Evolutionary conservation across 1,140 invertebrate genomes (phyloP).

Genomic region (Camponotus vicinus): DNA sequence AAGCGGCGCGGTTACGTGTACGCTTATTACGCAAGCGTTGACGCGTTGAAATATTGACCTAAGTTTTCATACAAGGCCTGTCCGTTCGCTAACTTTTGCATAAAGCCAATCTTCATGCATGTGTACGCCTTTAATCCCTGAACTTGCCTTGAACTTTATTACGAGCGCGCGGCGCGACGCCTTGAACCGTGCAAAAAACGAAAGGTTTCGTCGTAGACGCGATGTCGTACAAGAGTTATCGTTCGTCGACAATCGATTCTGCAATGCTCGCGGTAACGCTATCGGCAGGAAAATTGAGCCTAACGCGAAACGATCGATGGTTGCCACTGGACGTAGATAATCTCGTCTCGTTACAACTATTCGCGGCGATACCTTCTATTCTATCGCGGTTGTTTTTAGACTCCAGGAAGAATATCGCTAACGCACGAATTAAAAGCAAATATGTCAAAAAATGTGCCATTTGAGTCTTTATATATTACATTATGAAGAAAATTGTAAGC

Average conservation of each 20-base stretch:
- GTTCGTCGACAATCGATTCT: constrained; percentile 31
- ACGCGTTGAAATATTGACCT: constrained; percentile 50
- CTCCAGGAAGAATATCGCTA: neutral
- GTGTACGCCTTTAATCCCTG: constrained; percentile 45
- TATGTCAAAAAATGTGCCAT: neutral
- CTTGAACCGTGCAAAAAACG: constrained; percentile 51
- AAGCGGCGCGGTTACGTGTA: constrained; percentile 16
- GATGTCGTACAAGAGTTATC: constrained; percentile 11
- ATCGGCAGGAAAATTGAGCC: constrained; percentile 63
- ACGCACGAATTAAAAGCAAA: neutral
- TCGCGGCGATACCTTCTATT: constrained; percentile 1
- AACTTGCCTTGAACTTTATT: constrained; percentile 68
- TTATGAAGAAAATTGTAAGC: neutral
- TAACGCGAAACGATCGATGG: constrained; percentile 37
- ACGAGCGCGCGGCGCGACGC: neutral
- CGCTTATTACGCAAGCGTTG: constrained; percentile 36
- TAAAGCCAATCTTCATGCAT: constrained; percentile 37
- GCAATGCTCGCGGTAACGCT: constrained; percentile 59
- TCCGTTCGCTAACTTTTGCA: constrained; percentile 30
- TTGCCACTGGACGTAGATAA: constrained; percentile 46
- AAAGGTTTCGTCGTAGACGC: constrained; percentile 40
- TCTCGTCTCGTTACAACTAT: constrained; percentile 1
- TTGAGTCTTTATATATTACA: neutral
- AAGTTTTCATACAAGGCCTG: constrained; percentile 31
- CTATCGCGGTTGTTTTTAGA: neutral